Evolutionary conservation across 2,888 invertebrate species (phyloP).

Genomic region (Suillia variegata): DNA sequence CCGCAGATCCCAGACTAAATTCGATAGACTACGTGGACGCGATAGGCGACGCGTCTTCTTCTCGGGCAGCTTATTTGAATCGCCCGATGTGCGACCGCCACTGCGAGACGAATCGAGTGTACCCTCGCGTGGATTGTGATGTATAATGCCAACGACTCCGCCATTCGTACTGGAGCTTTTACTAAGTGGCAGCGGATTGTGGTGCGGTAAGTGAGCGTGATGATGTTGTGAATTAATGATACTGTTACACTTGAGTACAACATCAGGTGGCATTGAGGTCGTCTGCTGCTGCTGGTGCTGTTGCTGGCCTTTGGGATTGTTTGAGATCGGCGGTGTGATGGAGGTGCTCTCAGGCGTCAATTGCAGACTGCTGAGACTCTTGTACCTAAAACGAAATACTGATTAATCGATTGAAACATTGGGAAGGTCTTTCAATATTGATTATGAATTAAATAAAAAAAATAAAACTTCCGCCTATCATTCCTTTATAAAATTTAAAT

Average conservation of each 20-base stretch:
- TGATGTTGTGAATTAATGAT: conserved; percentile 38
- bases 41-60: conserved; percentile 81
- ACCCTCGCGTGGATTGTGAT: conserved; percentile 67
- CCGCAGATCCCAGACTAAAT: conserved; percentile 80
- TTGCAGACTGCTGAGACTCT: conserved; percentile 61
- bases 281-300: conserved; percentile 28
- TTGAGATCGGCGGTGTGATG: conserved; percentile 61
- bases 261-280: conserved; percentile 47
- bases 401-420: neutral
- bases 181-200: conserved; percentile 39
- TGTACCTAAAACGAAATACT: conserved; percentile 48
- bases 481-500: no score
- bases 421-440: no score
- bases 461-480: no score
- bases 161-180: conserved; percentile 58
- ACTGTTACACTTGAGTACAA: conserved; percentile 55
- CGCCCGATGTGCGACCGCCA: conserved; percentile 84
- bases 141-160: conserved; percentile 26
- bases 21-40: conserved; percentile 83
- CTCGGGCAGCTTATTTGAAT: conserved; percentile 80
- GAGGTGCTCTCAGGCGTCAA: conserved; percentile 59
- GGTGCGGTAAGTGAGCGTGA: conserved; percentile 20
- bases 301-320: conserved; percentile 56
- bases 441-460: conserved; percentile 12
- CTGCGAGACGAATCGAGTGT: conserved; percentile 90